These are phyloP conservation scores for Clunio marinus DNA, from an alignment of 2,888 invertebrate genomes.

Conservation along the genomic window DNA sequence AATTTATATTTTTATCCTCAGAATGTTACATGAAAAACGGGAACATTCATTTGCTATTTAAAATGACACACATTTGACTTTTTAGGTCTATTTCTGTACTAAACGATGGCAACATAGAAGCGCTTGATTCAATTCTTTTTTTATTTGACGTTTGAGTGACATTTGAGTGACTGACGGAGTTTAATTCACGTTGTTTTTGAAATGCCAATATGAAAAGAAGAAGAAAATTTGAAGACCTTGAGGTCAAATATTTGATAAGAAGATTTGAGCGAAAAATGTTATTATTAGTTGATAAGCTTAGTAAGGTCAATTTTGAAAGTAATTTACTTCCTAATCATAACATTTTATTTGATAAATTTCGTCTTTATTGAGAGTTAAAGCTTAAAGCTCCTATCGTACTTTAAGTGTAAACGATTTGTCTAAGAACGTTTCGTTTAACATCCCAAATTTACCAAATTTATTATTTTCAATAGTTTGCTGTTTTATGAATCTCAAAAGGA, in stretches of 20 bases:
- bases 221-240: too few relatives aligned
- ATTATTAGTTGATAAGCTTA: too few relatives aligned
- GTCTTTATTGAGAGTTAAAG: slow-evolving; percentile 6
- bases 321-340: neutral
- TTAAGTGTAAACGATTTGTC: slow-evolving; percentile 22
- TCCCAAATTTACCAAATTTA: neutral
- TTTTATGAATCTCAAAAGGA: neutral
- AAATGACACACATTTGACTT: neutral
- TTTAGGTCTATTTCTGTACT: neutral
- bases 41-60: neutral
- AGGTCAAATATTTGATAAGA: too few relatives aligned
- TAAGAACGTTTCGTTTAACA: neutral
- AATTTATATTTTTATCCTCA: too few relatives aligned
- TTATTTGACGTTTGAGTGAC: slow-evolving; percentile 32
- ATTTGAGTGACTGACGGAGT: slow-evolving; percentile 28
- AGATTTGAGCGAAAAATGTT: too few relatives aligned
- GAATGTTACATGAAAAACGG: neutral
- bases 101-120: too few relatives aligned
- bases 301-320: neutral
- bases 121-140: slow-evolving; percentile 26
- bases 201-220: neutral
- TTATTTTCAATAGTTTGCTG: slow-evolving; percentile 1
- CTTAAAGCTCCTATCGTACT: slow-evolving; percentile 3
- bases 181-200: neutral
- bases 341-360: neutral